A percentile compares a stretch with the other conserved stretches of the same genome.
These are phyloP conservation scores for Paratilapia polleni DNA, from an alignment of 2,113 vertebrate genomes.

Conservation along the genomic window DNA sequence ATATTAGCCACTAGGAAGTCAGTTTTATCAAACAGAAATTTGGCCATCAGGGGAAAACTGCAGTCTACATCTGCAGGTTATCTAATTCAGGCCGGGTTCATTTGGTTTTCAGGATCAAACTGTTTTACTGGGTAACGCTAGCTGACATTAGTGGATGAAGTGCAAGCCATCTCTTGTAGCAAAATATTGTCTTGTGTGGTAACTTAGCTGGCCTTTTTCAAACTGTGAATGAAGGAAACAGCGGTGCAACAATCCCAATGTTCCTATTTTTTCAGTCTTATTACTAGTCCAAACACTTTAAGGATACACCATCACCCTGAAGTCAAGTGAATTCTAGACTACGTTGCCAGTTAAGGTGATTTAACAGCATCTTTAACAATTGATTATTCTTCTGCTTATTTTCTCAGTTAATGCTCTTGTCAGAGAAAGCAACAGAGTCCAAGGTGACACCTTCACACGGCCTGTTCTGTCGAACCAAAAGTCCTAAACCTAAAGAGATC, in stretches of 20 bases:
- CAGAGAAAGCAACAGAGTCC: too few relatives aligned
- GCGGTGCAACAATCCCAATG: neutral
- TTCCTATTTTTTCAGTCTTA: neutral
- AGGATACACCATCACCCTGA: neutral
- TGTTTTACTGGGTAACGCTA: neutral
- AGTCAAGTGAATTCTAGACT: too few relatives aligned
- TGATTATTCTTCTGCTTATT: neutral
- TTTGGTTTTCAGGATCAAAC: too few relatives aligned
- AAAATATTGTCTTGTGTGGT: neutral
- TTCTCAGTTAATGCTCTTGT: neutral
- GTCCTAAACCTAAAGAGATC: neutral
- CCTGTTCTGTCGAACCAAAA: neutral
- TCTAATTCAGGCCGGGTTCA: neutral
- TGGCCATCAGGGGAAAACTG: neutral
- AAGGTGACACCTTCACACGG: neutral
- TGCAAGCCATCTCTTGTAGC: neutral
- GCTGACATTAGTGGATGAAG: neutral
- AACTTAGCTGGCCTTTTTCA: neutral
- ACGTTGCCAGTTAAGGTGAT: neutral
- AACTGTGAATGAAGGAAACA: neutral
- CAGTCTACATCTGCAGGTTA: neutral
- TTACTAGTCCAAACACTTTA: rapidly evolving
- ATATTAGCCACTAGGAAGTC: neutral
- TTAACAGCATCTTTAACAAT: neutral
- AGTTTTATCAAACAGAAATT: neutral